Evolutionary conservation across 2,797 vertebrate species (phyloP).

Genomic region (Selene dorsalis): DNA sequence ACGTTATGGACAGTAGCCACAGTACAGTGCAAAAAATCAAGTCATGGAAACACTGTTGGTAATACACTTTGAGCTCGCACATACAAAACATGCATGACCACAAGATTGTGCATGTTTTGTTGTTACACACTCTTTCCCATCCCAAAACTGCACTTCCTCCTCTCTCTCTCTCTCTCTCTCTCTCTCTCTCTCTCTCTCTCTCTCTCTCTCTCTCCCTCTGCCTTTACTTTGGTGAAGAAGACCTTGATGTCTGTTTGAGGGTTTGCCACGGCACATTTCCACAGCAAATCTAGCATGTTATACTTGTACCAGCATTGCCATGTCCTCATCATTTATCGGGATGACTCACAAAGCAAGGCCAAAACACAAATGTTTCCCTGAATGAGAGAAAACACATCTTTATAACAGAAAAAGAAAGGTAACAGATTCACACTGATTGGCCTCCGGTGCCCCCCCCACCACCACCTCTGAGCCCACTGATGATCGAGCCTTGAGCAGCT

Average conservation of each 20-base stretch:
- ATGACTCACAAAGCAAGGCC: conserved; percentile 73
- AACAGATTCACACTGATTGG: conserved; percentile 8
- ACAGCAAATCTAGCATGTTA: conserved; percentile 75
- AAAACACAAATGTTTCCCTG: conserved; percentile 46
- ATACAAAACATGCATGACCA: not conserved
- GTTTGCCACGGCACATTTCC: conserved; percentile 72
- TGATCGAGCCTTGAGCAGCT: conserved; percentile 32
- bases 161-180: not conserved
- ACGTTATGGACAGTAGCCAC: not conserved
- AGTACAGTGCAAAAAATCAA: not conserved
- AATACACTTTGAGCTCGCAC: not conserved
- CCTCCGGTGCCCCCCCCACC: not conserved
- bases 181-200: not conserved
- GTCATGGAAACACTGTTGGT: not conserved
- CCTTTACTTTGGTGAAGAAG: conserved; percentile 51
- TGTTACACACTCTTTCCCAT: conserved; percentile 5
- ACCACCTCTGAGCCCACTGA: conserved; percentile 11
- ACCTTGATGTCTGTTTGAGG: conserved; percentile 75
- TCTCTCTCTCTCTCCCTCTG: conserved; percentile 20
- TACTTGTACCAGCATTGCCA: conserved; percentile 53
- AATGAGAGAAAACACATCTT: conserved; percentile 46
- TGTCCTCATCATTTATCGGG: conserved; percentile 64
- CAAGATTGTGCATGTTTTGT: not conserved
- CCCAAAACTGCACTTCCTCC: not conserved
- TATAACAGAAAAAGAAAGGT: conserved; percentile 36